Evolutionary conservation across 1,140 invertebrate species (phyloP).

Genomic region (Psix sp.): DNA sequence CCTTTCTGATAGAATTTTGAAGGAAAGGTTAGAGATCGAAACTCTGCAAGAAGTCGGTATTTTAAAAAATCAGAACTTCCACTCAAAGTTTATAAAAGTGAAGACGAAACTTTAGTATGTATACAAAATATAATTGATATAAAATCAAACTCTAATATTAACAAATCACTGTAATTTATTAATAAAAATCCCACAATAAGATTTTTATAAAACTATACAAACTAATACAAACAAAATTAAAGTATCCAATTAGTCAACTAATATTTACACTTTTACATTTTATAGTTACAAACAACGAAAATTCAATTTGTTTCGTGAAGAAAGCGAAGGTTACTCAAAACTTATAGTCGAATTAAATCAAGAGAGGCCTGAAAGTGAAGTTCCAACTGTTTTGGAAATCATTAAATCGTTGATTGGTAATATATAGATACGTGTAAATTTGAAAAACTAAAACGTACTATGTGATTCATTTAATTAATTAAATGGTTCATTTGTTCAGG

Average conservation of each 20-base stretch:
- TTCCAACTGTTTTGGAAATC: conserved; percentile 84
- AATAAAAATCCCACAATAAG: too few species aligned
- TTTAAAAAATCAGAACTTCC: conserved; percentile 93
- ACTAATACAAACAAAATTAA: conserved; percentile 1
- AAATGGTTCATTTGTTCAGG: conserved; percentile 79
- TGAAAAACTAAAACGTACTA: not conserved
- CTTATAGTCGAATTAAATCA: conserved; percentile 97
- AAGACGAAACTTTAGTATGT: conserved; percentile 99
- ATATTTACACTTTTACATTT: conserved; percentile 65
- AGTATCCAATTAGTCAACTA: conserved; percentile 8
- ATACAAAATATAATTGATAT: too few species aligned
- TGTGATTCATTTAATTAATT: too few species aligned
- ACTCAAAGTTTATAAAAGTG: conserved; percentile 97
- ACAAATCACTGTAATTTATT: not conserved
- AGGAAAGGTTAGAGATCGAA: conserved; percentile 95
- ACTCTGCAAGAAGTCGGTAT: conserved; percentile 94
- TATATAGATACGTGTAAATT: not conserved
- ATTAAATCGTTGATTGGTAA: conserved; percentile 95
- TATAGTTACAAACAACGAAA: conserved; percentile 99
- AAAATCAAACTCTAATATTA: too few species aligned
- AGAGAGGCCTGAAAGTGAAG: conserved; percentile 83
- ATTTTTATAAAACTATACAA: too few species aligned
- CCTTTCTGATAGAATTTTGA: conserved; percentile 89
- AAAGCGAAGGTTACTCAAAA: conserved; percentile 99
- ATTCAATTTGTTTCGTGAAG: conserved; percentile 98